Percentiles rank a stretch among this genome's conserved stretches.
Conservation (phyloP, 1,140 invertebrate species). For the Drosophila sturtevanti region DNA sequence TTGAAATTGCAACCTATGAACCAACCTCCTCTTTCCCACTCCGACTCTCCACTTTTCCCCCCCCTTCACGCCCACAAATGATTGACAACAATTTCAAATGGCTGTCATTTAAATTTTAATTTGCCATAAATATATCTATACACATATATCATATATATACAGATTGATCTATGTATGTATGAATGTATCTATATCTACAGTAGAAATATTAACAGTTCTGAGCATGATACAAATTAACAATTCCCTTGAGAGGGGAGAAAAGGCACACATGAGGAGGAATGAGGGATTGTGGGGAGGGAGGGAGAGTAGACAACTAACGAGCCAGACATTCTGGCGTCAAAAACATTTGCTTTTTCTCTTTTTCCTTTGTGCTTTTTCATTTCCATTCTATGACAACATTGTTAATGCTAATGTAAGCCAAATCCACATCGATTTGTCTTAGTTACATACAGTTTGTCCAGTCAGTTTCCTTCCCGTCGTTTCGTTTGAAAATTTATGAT, state of each 20-base stretch:
- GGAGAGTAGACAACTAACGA: conserved; percentile 12
- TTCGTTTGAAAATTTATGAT: conserved; percentile 41
- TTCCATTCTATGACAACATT: conserved; percentile 15
- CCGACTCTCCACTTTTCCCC: not conserved
- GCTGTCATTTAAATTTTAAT: conserved; percentile 69
- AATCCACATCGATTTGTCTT: conserved; percentile 61
- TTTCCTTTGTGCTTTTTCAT: conserved; percentile 8
- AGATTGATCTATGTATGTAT: too few species aligned
- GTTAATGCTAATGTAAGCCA: conserved; percentile 56
- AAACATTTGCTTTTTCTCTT: conserved; percentile 36
- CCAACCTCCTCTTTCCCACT: not conserved
- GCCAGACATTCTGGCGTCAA: conserved; percentile 52
- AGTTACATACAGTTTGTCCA: not conserved
- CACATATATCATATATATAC: conserved; percentile 15
- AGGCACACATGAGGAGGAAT: too few species aligned
- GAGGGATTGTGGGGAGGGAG: too few species aligned
- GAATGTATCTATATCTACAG: not conserved
- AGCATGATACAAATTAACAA: conserved; percentile 3
- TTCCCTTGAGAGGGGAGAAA: not conserved
- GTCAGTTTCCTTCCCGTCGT: conserved; percentile 14
- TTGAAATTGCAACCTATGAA: conserved; percentile 24
- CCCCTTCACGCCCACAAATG: conserved; percentile 18
- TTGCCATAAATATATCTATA: conserved; percentile 44
- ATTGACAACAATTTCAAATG: conserved; percentile 63
- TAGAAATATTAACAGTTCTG: not conserved